These are phyloP conservation scores for Tamias sibiricus DNA, from an alignment of 2,113 vertebrate species.

Conservation along the genomic window DNA sequence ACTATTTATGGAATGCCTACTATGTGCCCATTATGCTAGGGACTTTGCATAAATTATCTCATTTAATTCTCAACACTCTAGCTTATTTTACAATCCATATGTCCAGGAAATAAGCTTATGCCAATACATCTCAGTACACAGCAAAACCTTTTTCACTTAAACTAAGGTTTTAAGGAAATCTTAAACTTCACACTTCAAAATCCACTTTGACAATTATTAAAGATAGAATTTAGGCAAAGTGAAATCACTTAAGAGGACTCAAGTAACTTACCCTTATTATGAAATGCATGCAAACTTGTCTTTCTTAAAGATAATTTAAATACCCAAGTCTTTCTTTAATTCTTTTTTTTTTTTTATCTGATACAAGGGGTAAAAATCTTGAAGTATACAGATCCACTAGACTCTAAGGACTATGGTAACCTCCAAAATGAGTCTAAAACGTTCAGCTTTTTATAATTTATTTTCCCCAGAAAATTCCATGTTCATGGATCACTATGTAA, in stretches of 20 bases:
- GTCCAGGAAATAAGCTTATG: constrained; percentile 73
- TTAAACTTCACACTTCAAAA: constrained; percentile 57
- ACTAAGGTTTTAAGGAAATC: constrained; percentile 61
- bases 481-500: neutral
- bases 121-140: constrained; percentile 59
- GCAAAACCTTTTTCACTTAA: constrained; percentile 71
- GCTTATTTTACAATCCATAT: constrained; percentile 76
- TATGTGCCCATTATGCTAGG: constrained; percentile 69
- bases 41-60: constrained; percentile 78
- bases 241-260: neutral
- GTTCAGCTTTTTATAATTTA: neutral
- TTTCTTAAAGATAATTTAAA: neutral
- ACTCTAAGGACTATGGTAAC: neutral
- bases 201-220: constrained; percentile 57
- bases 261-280: neutral
- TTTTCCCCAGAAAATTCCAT: constrained; percentile 32
- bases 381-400: neutral
- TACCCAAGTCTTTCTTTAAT: neutral
- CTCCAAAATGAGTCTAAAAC: neutral
- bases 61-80: constrained; percentile 68
- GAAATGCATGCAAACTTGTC: neutral
- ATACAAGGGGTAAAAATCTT: neutral
- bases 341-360: neutral
- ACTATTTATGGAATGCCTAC: constrained; percentile 77
- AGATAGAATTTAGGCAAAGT: constrained; percentile 45